Conservation (phyloP, 30 jellyfish, hydroid and myxozoan species). For the Rhopilema esculentum region DNA sequence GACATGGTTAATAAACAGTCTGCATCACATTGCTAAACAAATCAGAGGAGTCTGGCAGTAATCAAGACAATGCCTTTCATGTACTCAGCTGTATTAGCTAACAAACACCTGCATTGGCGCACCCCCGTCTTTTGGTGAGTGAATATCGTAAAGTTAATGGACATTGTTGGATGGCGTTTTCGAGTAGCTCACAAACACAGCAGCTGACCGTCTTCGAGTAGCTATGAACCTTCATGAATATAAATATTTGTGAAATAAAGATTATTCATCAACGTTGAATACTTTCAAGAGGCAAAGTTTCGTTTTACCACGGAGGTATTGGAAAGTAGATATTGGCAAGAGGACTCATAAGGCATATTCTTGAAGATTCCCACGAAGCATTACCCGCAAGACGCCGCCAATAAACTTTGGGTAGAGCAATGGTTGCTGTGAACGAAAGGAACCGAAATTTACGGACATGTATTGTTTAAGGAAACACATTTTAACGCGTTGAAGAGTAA, state of each 20-base stretch:
- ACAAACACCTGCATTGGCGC: background rate
- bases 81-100: background rate
- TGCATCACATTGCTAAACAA: background rate
- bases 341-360: too few relatives aligned
- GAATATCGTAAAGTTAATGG: background rate
- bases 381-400: background rate
- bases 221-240: background rate
- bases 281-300: background rate
- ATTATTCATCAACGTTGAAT: background rate
- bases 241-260: background rate
- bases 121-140: background rate
- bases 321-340: background rate
- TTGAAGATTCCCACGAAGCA: background rate
- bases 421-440: background rate
- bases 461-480: background rate
- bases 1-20: background rate
- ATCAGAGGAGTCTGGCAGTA: background rate
- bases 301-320: background rate
- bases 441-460: background rate
- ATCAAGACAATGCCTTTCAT: background rate
- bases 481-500: background rate
- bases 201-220: background rate
- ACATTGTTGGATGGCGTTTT: background rate
- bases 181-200: background rate
- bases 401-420: background rate